phyloP scores from a whole-genome alignment of 1,140 invertebrate genomes.

The Panulirus ornatus region DNA sequence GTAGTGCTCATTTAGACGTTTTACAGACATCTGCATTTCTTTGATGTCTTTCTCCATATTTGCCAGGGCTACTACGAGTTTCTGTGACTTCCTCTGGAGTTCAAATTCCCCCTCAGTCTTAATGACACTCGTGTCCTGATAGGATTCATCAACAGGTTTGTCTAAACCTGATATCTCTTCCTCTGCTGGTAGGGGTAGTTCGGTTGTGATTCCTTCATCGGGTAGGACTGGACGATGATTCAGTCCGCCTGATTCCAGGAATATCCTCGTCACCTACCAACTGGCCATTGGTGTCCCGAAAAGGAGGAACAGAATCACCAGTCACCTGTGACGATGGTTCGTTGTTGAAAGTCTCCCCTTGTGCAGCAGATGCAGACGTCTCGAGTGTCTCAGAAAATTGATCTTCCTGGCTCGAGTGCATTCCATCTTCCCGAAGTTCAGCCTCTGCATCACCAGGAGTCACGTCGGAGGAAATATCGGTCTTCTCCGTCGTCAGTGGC shows the following conservation, averaged over 20 bases:
- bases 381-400: not conserved
- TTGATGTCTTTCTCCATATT: slow-evolving; percentile 59
- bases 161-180: not conserved
- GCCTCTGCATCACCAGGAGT: not conserved
- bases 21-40: slow-evolving; percentile 45
- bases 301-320: not conserved
- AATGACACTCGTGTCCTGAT: not conserved
- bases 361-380: not conserved
- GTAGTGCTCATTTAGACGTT: slow-evolving; percentile 51
- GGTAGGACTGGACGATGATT: too few relatives aligned
- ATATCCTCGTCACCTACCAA: too few relatives aligned
- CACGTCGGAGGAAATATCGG: not conserved
- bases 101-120: slow-evolving; percentile 10
- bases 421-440: not conserved
- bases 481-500: not conserved
- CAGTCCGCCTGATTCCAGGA: too few relatives aligned
- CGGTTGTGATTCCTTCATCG: too few relatives aligned
- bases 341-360: not conserved
- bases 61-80: slow-evolving; percentile 29
- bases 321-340: not conserved
- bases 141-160: not conserved
- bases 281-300: not conserved
- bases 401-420: not conserved
- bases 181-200: too few relatives aligned
- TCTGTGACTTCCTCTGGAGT: slow-evolving; percentile 37